These are phyloP conservation scores for Diarsia mendica DNA, from an alignment of 2,888 invertebrate genomes.

Conservation along the genomic window DNA sequence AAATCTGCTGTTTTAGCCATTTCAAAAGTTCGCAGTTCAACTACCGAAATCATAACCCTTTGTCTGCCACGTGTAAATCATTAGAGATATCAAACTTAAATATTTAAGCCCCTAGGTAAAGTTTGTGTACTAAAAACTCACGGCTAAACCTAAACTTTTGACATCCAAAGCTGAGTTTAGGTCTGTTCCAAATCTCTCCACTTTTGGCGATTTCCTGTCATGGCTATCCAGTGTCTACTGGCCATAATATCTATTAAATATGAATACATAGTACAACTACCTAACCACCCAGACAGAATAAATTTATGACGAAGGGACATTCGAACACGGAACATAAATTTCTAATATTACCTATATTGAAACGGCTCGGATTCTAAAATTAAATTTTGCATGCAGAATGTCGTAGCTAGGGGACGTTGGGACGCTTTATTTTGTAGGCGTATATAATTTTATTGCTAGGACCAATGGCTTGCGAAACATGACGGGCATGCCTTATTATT, in stretches of 20 bases:
- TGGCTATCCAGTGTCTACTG: not conserved
- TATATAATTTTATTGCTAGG: constrained; percentile 90
- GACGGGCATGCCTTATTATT: constrained; percentile 79
- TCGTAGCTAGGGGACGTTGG: constrained; percentile 75
- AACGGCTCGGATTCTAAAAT: constrained; percentile 88
- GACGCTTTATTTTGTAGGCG: constrained; percentile 89
- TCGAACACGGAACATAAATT: constrained; percentile 88
- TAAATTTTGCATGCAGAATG: constrained; percentile 90
- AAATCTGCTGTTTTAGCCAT: not conserved
- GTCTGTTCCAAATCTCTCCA: not conserved
- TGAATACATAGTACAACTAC: constrained; percentile 53
- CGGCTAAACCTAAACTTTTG: not conserved
- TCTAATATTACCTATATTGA: constrained; percentile 89
- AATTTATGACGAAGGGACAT: constrained; percentile 83
- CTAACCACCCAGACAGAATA: constrained; percentile 61
- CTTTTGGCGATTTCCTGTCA: not conserved
- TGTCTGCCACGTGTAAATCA: not conserved
- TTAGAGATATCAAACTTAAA: not conserved
- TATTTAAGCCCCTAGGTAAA: not conserved
- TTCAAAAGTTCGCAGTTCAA: too few relatives aligned
- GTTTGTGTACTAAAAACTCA: not conserved
- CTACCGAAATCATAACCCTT: not conserved
- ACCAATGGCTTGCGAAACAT: constrained; percentile 88
- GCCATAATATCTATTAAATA: not conserved
- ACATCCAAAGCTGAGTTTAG: not conserved